These are phyloP conservation scores for Myotis davidii DNA, from an alignment of 2,113 vertebrate species.

Conservation along the genomic window DNA sequence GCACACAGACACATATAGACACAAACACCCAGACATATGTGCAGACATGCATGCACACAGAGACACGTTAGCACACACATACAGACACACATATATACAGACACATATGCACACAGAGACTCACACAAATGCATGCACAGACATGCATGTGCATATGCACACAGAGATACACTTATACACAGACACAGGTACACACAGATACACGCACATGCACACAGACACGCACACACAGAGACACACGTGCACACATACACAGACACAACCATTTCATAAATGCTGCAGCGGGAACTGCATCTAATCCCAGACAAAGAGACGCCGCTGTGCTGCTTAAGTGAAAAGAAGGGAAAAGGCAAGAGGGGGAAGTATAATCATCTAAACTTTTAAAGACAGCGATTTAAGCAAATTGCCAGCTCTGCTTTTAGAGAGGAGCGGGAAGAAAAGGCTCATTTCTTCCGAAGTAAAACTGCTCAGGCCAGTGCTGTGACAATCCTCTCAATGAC, in stretches of 20 bases:
- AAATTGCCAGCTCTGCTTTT: slow-evolving; percentile 81
- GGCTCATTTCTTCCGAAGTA: slow-evolving; percentile 75
- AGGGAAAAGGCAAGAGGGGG: slow-evolving; percentile 40
- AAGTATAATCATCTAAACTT: slow-evolving; percentile 76
- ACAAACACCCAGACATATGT: not conserved
- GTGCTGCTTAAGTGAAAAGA: slow-evolving; percentile 46
- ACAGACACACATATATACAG: not conserved
- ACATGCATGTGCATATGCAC: not conserved
- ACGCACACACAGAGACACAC: not conserved
- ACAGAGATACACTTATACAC: fast-evolving
- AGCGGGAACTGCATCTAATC: not conserved
- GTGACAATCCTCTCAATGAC: slow-evolving; percentile 78
- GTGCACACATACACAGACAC: not conserved
- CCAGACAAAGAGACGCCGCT: not conserved
- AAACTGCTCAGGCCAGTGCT: slow-evolving; percentile 72
- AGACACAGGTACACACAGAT: not conserved
- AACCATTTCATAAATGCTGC: not conserved
- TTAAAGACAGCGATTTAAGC: slow-evolving; percentile 77
- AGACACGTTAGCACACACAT: not conserved
- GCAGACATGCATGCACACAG: not conserved
- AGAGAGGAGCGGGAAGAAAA: slow-evolving; percentile 78
- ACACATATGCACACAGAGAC: not conserved
- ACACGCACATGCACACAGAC: not conserved
- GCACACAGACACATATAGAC: too few relatives aligned
- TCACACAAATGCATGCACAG: not conserved